Evolutionary conservation across 2,888 invertebrate species (phyloP), one percentile per base, ranked within the genome.

Genomic region (Coelopa pilipes): DNA sequence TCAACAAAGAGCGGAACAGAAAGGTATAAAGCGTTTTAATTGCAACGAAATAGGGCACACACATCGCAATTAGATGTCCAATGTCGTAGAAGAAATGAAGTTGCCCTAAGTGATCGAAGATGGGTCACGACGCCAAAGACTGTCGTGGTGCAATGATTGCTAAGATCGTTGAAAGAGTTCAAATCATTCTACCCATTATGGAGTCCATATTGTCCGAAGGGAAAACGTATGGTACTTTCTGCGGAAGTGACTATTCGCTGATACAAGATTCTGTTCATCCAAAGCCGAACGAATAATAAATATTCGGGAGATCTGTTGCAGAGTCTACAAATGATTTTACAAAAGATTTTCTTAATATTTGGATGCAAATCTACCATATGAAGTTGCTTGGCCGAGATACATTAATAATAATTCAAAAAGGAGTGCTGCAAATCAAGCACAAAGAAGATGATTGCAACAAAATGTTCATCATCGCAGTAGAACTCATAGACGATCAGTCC

Each of bases 131-230:
- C 5, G 55, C 69, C 5, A 69, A 69, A 10, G 34, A 69, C 13
- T 59, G 76, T 79, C 10, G 46, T 78, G 0, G 76, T 78, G 0
- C 78, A 76, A 66, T 71, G 73, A 21, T 78, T 1, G 63, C 10
- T 1, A 24, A 49, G 19, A 17, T 21, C 21, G 50, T 24, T 12
- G 19, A 34, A 57, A 1, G 15, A n/a, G 57, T 69, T 57, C 71
- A 76, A 24, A 76, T 77, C 21, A 75, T 78, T 0, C 72, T 75
- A 50, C 74, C 71, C 10, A 53, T 72, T 13, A 46, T 72, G 4
- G 53, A 72, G 45, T 17, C 66, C n/a, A 55, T 72, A 5, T 5
- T 11, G 34, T 49, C 55, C 12, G 66, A 67, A 19, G 67, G 66
- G 1, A 10, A 17, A 49, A 15, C 13, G 49, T 47, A 53, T 19